Base-by-base conservation (phyloP, 2,113 vertebrate species). In the Oenanthe melanoleuca region DNA sequence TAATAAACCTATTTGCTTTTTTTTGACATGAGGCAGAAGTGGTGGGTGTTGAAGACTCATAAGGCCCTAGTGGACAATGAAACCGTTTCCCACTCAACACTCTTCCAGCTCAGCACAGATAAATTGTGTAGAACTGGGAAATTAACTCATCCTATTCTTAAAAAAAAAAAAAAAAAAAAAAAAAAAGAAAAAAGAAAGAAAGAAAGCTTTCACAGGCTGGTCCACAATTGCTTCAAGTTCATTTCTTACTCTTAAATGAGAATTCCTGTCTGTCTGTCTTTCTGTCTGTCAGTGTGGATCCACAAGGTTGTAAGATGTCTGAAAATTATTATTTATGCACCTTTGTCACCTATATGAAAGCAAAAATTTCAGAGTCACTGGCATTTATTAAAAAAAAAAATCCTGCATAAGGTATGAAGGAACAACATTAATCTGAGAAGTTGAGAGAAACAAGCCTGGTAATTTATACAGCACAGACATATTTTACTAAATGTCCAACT, bases 21-120 rank as follows among this genome's bases (percentile, higher is more conserved):
- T 97, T 97, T 97, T 98, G 98, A 98, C 98, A 98, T 98, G 98
- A 98, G 97, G 96, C 98, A 98, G 98, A 97, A 97, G 95, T 92
- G 82, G 97, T 97, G 97, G 97, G 98, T 98, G 98, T 98, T 98
- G 98, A 98, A 98, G 97, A 98, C 98, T 94, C 55, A 93, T 90
- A 97, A 98, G 97, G 97, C 97, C 97, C 95, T 97, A 93, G 89
- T 96, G 96, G 97, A 98, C 98, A 97, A 98, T 97, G 98, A 98
- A 98, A 97, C 97, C 97, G 97, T 97, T 97, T 97, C 97, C 98
- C 97, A 98, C 98, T 98, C 98, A 98, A 98, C 98, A 98, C 98
- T 98, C 97, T 95, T 96, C 97, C 95, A 95, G 86, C 94, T 97
- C 94, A 90, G 96, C 53, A 96, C 97, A 98, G 98, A 98, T 98